These are phyloP conservation scores for Chironomus riparius DNA, from an alignment of 2,888 invertebrate species.

Conservation along the genomic window DNA sequence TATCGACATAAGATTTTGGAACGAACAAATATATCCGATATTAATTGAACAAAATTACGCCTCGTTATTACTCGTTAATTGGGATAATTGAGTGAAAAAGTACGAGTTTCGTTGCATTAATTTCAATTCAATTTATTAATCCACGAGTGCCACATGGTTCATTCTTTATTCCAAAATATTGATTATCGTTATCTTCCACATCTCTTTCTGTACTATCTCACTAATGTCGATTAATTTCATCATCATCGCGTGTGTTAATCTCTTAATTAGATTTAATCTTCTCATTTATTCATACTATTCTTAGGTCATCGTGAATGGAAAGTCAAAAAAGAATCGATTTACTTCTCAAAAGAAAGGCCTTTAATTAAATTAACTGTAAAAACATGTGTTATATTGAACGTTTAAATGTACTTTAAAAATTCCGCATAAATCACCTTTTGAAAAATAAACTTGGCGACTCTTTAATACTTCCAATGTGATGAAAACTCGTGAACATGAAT, in stretches of 20 bases:
- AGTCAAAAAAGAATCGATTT: too few relatives aligned
- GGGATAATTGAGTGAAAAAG: constrained; percentile 1
- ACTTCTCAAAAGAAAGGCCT: background rate
- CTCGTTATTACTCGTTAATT: constrained; percentile 13
- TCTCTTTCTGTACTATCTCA: too few relatives aligned
- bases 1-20: background rate
- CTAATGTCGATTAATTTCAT: too few relatives aligned
- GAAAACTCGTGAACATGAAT: background rate
- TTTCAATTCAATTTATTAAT: background rate
- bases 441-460: too few relatives aligned
- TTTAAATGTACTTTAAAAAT: too few relatives aligned
- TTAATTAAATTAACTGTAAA: background rate
- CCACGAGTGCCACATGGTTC: background rate
- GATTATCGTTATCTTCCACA: background rate
- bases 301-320: too few relatives aligned
- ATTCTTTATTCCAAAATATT: background rate
- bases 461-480: background rate
- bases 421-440: too few relatives aligned
- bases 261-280: background rate
- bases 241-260: background rate
- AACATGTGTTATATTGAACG: too few relatives aligned
- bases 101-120: background rate
- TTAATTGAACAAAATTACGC: constrained; percentile 3
- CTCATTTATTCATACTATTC: too few relatives aligned
- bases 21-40: background rate